Evolutionary conservation across 2,888 invertebrate species (phyloP).

Genomic region (Ashinkailepas kermadecensis): DNA sequence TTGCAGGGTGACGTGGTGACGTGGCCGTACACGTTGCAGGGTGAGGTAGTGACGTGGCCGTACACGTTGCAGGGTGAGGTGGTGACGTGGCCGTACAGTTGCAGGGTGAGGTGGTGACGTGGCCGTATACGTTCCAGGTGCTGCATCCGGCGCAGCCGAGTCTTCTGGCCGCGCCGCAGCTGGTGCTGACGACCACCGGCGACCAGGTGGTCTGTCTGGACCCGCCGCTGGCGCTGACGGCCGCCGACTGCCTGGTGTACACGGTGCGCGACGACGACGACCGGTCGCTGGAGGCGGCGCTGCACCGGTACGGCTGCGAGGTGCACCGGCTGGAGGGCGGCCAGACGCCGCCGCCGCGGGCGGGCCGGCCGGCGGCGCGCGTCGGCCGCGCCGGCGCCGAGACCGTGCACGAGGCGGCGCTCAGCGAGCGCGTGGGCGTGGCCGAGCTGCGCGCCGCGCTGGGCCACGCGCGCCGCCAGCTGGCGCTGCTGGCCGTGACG

Average conservation of each 20-base stretch:
- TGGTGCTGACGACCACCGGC: neutral
- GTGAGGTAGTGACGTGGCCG: no score
- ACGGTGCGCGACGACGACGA: neutral
- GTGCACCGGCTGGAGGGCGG: neutral
- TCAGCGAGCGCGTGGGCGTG: neutral
- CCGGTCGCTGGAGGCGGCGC: neutral
- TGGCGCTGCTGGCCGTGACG: neutral
- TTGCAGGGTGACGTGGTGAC: no score
- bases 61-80: no score
- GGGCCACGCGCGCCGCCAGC: neutral
- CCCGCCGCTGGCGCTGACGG: neutral
- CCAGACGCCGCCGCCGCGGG: neutral
- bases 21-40: no score
- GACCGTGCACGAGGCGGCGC: neutral
- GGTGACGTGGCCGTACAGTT: no score
- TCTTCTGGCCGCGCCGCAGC: no score
- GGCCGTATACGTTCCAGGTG: no score
- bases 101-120: no score
- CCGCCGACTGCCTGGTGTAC: neutral
- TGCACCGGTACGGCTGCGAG: neutral
- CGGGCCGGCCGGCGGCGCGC: no score
- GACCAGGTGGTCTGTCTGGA: slow-evolving; percentile 1
- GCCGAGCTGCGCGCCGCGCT: neutral
- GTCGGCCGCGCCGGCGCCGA: no score
- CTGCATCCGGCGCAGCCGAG: no score